Percentiles rank a stretch among this genome's conserved stretches.
These are phyloP conservation scores for Limanda limanda DNA, from an alignment of 2,113 vertebrate species.

Conservation along the genomic window DNA sequence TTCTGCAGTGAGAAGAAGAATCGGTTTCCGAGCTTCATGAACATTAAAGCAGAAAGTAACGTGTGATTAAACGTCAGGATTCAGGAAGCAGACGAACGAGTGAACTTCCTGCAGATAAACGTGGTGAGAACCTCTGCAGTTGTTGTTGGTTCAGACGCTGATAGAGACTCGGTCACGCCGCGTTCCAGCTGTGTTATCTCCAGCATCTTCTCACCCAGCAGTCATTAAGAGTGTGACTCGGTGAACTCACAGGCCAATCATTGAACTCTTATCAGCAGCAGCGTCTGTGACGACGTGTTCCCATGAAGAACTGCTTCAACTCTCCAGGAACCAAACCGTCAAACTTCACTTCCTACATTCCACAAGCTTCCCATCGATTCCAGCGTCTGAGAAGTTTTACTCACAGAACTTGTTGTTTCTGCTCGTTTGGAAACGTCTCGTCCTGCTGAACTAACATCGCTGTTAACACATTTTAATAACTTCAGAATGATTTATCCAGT, in stretches of 20 bases:
- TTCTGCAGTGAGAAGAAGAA: too few relatives aligned
- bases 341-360: neutral
- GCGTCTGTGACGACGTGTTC: conserved; percentile 25
- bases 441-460: too few relatives aligned
- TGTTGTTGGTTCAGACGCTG: conserved; percentile 49
- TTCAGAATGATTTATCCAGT: neutral
- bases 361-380: neutral
- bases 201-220: conserved; percentile 30
- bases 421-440: too few relatives aligned
- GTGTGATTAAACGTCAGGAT: neutral
- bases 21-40: too few relatives aligned
- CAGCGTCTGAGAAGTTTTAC: neutral
- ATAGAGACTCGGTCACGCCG: conserved; percentile 21
- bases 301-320: conserved; percentile 27
- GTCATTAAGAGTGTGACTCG: conserved; percentile 67
- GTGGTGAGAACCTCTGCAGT: conserved; percentile 54
- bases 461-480: neutral
- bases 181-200: conserved; percentile 59
- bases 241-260: conserved; percentile 50
- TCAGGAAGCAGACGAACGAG: neutral
- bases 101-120: neutral
- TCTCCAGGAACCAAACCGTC: neutral
- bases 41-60: neutral
- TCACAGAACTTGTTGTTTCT: neutral
- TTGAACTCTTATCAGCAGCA: conserved; percentile 41